Evolutionary conservation across 2,113 vertebrate species (phyloP), one percentile per base, ranked within the genome.

Genomic region (Macroglossus sobrinus): DNA sequence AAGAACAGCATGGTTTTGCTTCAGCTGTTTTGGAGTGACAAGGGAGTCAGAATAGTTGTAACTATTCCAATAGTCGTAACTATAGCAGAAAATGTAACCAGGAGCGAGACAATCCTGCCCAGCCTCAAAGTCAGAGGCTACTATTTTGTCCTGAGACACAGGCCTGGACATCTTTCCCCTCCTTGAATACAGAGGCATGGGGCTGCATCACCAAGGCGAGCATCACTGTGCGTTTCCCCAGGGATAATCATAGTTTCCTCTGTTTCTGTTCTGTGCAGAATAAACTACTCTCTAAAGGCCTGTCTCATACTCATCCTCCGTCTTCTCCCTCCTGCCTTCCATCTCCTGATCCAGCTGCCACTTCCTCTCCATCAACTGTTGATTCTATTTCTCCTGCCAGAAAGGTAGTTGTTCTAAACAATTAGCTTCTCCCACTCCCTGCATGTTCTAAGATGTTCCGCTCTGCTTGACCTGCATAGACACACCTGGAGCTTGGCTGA

Each of bases 231-330:
- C 76, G 15, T 96, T 64, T 91, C 64, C 85, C 97, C 69, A 85
- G 91, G 84, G 84, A 76, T 98, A 96, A 98, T 57, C 53, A 84
- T 33, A 0, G 22, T 98, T 68, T 98, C 94, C 88, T 97, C 89
- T 98, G 33, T 98, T 98, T 99, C 98, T 98, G 93, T 98, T 98
- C 97, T 97, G 89, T 96, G 98, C 98, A 99, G 99, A 98, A 98
- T 98, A 98, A 98, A 82, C 72, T 98, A 80, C 98, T 97, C 82
- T 97, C 98, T 97, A 98, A 98, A 98, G 98, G 92, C 97, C 97
- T 98, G 84, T 96, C 98, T 97, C 96, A 92, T 84, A 87, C 97
- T 98, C 93, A 97, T 81, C 97, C 98, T 97, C 90, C 98, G 72
- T 97, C 98, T 98, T 55, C 98, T 98, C 97, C 96, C 96, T 98